A percentile compares a stretch with the other conserved stretches of the same genome.
Conservation (phyloP, 2,797 vertebrate genomes). For the Manis javanica region DNA sequence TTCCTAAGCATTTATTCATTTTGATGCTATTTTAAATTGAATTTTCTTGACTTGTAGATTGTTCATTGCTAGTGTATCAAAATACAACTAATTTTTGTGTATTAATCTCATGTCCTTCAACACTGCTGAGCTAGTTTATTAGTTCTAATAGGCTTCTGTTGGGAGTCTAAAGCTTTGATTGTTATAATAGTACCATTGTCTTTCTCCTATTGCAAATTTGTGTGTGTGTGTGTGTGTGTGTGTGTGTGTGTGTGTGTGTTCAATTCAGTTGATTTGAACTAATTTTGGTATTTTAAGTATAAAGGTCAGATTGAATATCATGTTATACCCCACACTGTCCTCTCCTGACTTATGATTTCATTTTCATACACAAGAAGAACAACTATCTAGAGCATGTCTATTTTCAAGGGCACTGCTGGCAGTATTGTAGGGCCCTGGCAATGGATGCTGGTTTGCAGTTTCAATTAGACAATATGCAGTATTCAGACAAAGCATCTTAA, state of each 20-base stretch:
- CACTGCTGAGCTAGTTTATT: neutral
- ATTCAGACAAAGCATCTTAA: neutral
- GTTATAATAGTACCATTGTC: neutral
- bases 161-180: neutral
- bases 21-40: neutral
- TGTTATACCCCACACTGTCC: neutral
- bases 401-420: neutral
- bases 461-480: neutral
- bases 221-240: neutral
- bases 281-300: neutral
- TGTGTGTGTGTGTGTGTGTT: neutral
- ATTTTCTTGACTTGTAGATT: slow-evolving; percentile 11
- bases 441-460: neutral
- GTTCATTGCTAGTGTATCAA: neutral
- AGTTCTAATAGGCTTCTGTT: neutral
- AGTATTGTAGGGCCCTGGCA: neutral
- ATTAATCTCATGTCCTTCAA: neutral
- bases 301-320: neutral
- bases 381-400: neutral
- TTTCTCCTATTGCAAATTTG: neutral
- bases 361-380: neutral
- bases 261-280: neutral
- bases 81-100: neutral
- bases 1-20: neutral
- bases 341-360: neutral